Evolutionary conservation across 2,888 invertebrate genomes (phyloP).

Genomic region (Synanthedon vespiformis): DNA sequence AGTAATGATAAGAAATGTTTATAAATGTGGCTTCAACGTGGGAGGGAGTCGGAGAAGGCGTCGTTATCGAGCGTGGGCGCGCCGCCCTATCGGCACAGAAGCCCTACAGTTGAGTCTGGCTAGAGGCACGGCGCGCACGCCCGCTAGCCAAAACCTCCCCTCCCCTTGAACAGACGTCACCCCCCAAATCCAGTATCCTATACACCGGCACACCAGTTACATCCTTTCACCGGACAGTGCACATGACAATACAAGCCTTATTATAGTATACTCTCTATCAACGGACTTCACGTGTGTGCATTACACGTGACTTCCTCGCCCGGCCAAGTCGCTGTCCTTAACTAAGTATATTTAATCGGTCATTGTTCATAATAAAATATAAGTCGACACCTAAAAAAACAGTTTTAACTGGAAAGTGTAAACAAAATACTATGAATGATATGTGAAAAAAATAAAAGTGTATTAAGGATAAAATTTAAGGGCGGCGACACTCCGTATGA

Average conservation of each 20-base stretch:
- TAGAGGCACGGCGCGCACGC: constrained; percentile 43
- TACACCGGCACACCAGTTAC: constrained; percentile 8
- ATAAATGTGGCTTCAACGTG: constrained; percentile 51
- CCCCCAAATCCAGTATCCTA: constrained; percentile 1
- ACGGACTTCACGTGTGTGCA: constrained; percentile 5
- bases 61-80: constrained; percentile 64
- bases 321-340: not conserved
- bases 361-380: constrained; percentile 6
- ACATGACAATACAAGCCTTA: constrained; percentile 17
- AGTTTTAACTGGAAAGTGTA: constrained; percentile 26
- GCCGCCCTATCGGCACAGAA: constrained; percentile 57
- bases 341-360: no score
- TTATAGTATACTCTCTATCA: not conserved
- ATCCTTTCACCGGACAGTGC: constrained; percentile 16
- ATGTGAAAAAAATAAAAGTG: constrained; percentile 50
- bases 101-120: constrained; percentile 49
- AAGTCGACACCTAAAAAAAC: constrained; percentile 15
- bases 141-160: constrained; percentile 4
- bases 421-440: constrained; percentile 36
- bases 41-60: constrained; percentile 58
- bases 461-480: constrained; percentile 39
- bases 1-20: constrained; percentile 1
- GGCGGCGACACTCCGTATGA: constrained; percentile 38
- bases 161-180: constrained; percentile 12
- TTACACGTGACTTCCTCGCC: constrained; percentile 6